Evolutionary conservation across 64 coral and sea anemone genomes (phyloP), one percentile per base, ranked within the genome.

Genomic region (Platygyra sinensis): DNA sequence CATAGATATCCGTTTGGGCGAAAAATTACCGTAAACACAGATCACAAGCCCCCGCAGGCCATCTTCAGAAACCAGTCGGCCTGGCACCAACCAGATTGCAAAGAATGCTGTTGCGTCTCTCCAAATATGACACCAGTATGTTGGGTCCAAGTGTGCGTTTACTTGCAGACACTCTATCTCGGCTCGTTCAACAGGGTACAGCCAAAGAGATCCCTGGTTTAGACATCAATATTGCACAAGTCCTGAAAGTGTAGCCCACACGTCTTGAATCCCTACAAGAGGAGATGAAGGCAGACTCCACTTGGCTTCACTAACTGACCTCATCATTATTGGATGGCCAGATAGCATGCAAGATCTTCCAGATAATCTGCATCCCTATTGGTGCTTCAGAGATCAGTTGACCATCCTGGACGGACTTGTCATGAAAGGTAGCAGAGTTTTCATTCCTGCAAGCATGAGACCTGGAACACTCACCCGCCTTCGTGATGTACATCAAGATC

Each of bases 391-490:
- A 8, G 88, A 87, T 86, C 80, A 90, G 42, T 42, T 94, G 61
- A 80, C 93, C 36, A 80, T 90, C 24, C 83, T 90, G 2, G 82
- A 90, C 24, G 80, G 80, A 25, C 59, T 86, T 87, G 38, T 94
- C 50, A 95, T 95, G 94, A 95, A 89, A 80, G 94, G 94, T 2
- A 92, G 60, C 89, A 84, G 86, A 80, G 74, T 92, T 17, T 29
- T 92, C 24, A 79, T 91, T 24, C 93, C 93, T 27, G 13, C 38
- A 38, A 77, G 72, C 57, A 86, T 80, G 80, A 39, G 87, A 85
- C 61, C 82, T 3, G 82, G 51, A 52, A 94, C 88, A 4, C 88
- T 94, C 19, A 74, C 36, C n/a, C 88, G 75, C 36, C 50, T 92
- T 13, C 90, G 87, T 52, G 82, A 90, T 28, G 87, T 75, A 86